Conservation (phyloP, 2,888 invertebrate genomes). For the Himalopsyche tibetana region DNA sequence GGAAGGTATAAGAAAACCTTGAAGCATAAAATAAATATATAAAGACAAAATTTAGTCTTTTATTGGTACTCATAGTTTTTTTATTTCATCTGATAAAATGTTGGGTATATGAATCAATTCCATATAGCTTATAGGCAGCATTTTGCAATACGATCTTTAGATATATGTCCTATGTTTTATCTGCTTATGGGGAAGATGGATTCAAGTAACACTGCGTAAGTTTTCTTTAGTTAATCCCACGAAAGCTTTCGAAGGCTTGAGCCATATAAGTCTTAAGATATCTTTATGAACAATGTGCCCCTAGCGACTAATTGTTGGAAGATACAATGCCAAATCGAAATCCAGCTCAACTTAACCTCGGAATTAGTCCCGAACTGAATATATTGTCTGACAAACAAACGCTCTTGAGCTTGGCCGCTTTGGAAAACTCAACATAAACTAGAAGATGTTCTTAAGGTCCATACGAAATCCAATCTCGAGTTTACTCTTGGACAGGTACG, state of each 20-base stretch:
- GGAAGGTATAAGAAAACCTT: too few species aligned
- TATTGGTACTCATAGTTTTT: too few species aligned
- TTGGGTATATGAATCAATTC: too few species aligned
- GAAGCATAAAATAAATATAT: too few species aligned
- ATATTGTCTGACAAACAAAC: constrained; percentile 42
- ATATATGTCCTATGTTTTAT: too few species aligned
- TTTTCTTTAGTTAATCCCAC: constrained; percentile 23
- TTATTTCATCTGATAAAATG: too few species aligned
- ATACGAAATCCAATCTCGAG: too few species aligned
- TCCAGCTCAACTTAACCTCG: constrained; percentile 32
- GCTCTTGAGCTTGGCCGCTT: constrained; percentile 18
- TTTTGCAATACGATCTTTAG: too few species aligned
- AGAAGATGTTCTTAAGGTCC: background rate
- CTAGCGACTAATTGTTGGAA: constrained; percentile 44
- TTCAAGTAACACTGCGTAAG: constrained; percentile 20
- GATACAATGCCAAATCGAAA: constrained; percentile 46
- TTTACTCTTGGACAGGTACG: too few species aligned
- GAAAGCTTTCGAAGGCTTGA: constrained; percentile 38
- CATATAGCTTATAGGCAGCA: too few species aligned
- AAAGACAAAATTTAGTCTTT: too few species aligned
- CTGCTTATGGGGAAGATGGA: constrained; percentile 9
- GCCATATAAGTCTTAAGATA: constrained; percentile 22
- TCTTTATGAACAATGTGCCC: constrained; percentile 43
- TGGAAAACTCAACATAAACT: constrained; percentile 23
- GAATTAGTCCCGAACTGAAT: constrained; percentile 47